phyloP scores from a whole-genome alignment of 2,888 invertebrate species.

The Nemotelus pantherinus region DNA sequence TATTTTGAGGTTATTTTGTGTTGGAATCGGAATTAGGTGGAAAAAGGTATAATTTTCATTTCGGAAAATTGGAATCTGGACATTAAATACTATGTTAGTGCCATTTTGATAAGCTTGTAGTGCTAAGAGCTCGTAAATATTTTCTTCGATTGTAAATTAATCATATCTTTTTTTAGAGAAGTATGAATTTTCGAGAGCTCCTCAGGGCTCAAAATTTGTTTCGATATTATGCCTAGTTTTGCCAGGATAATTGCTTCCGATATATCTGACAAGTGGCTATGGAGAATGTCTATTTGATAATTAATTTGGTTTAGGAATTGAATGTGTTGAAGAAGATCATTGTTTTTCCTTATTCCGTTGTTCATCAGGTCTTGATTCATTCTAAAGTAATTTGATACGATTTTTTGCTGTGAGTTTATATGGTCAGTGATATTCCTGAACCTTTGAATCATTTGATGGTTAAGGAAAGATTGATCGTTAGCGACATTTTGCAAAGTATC shows the following conservation, averaged over 20 bases:
- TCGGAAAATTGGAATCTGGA: conserved; percentile 25
- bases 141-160: conserved; percentile 29
- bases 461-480: conserved; percentile 16
- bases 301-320: conserved; percentile 27
- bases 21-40: conserved; percentile 30
- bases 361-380: not conserved
- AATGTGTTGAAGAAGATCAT: conserved; percentile 1
- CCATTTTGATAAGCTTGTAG: conserved; percentile 20
- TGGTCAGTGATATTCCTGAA: conserved; percentile 29
- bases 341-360: not conserved
- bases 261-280: conserved; percentile 32
- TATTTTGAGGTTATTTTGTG: conserved; percentile 16
- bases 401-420: conserved; percentile 40
- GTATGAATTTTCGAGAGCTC: conserved; percentile 20
- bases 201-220: conserved; percentile 40
- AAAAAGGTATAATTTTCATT: conserved; percentile 9
- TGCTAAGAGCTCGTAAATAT: conserved; percentile 22
- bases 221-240: conserved; percentile 43
- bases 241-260: conserved; percentile 40
- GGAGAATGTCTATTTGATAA: conserved; percentile 35
- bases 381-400: conserved; percentile 14
- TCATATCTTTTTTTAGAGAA: conserved; percentile 10
- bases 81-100: conserved; percentile 24
- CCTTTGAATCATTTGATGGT: conserved; percentile 32
- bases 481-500: not conserved